Evolutionary conservation across 2,888 invertebrate genomes (phyloP), one percentile per base, ranked within the genome.

Genomic region (Ormyrus labotus): DNA sequence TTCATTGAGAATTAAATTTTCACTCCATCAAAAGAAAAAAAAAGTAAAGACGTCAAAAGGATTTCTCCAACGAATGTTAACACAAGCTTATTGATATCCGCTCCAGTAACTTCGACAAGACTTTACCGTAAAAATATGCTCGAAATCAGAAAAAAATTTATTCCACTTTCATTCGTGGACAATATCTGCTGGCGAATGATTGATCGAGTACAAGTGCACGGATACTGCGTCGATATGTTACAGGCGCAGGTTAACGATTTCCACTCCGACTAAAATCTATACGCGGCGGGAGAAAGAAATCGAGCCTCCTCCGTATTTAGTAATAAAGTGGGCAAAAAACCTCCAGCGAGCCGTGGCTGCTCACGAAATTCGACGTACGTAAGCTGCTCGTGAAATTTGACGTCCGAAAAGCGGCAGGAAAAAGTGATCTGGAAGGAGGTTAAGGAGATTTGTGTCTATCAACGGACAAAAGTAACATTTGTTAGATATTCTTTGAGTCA

Each of bases 121-220:
- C 13, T 69, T 69, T 58, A 5, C 45, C 45, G 48, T 61, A 45
- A 57, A 68, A 57, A 61, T n/a, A 19, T 57, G 1, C 34, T 60
- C n/a, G 9, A 9, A 45, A 47, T n/a, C 3, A 63, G 4, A 4
- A 67, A 6, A 67, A 71, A 65, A 47, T 53, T 58, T 60, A 34
- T 45, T 71, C 11, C 11, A n/a, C 13, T 57, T 60, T 65, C 47
- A 4, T 63, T 63, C 50, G 4, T n/a, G 9, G 48, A 34, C 58
- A 69, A 70, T 67, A 70, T 67, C 45, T 10, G 6, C 51, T 55
- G 34, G 58, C 13, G 53, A 71, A 65, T 78, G 71, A 71, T 64
- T 58, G 58, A 64, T 78, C 45, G 71, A 58, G 9, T 70, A 11
- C 47, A 71, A 67, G 47, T 58, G 51, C 45, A 60, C 10, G 60